These are phyloP conservation scores for Ictidomys tridecemlineatus DNA, from an alignment of 2,113 vertebrate species.

Conservation along the genomic window DNA sequence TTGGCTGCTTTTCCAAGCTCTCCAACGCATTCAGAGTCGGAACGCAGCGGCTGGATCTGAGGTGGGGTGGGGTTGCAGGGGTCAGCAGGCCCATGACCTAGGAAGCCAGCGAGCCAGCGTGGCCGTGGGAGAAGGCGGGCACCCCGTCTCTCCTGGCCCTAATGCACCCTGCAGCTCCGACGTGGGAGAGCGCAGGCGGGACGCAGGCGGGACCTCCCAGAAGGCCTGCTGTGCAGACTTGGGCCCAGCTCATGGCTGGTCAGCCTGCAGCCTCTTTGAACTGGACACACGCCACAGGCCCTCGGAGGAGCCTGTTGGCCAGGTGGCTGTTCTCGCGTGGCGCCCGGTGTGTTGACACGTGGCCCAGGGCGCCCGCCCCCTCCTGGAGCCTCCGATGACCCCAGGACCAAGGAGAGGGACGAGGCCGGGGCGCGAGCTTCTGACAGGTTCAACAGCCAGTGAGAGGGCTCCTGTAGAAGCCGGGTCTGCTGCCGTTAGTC, in stretches of 20 bases:
- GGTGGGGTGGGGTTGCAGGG: conserved; percentile 71
- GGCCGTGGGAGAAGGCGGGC: conserved; percentile 6
- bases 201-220: conserved; percentile 66
- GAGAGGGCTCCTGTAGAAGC: not conserved
- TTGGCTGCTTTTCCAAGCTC: conserved; percentile 88
- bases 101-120: conserved; percentile 82
- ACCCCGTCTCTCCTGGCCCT: conserved; percentile 54
- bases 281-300: conserved; percentile 51
- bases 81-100: conserved; percentile 82
- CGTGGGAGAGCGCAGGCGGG: not conserved
- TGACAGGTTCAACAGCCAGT: not conserved
- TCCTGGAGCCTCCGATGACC: not conserved
- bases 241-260: conserved; percentile 67
- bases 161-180: conserved; percentile 83
- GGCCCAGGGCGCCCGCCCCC: not conserved
- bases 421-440: not conserved
- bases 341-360: not conserved
- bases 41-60: conserved; percentile 69
- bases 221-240: conserved; percentile 73
- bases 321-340: conserved; percentile 20
- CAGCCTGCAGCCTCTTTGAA: conserved; percentile 71
- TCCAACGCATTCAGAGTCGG: conserved; percentile 77
- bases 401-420: not conserved
- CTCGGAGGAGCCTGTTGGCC: conserved; percentile 40
- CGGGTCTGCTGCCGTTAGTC: not conserved